These are phyloP conservation scores for Andrena bicolor DNA, from an alignment of 2,888 invertebrate species.

Conservation along the genomic window DNA sequence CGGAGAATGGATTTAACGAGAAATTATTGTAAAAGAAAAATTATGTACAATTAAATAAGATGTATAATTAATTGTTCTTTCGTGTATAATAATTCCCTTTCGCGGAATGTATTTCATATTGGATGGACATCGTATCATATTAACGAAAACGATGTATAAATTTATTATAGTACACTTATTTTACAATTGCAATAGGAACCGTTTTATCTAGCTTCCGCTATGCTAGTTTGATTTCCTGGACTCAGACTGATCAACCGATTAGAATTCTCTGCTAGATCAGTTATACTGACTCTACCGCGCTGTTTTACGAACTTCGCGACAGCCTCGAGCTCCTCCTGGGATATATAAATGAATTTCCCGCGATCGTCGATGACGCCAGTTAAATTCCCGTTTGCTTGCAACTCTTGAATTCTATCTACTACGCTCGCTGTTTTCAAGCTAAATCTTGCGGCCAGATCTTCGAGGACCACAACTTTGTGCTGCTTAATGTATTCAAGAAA, in stretches of 20 bases:
- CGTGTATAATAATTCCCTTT: not conserved
- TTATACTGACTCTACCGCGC: slow-evolving; percentile 96
- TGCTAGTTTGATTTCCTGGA: slow-evolving; percentile 82
- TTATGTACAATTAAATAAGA: slow-evolving; percentile 44
- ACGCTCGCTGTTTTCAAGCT: slow-evolving; percentile 95
- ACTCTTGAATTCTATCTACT: slow-evolving; percentile 94
- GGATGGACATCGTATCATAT: slow-evolving; percentile 9
- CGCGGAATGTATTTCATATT: not conserved
- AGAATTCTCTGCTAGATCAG: slow-evolving; percentile 97
- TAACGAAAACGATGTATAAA: slow-evolving; percentile 25
- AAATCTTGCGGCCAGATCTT: slow-evolving; percentile 96
- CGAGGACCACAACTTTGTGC: slow-evolving; percentile 96
- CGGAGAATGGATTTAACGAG: not conserved
- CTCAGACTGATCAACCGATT: slow-evolving; percentile 95
- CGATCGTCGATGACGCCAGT: slow-evolving; percentile 99
- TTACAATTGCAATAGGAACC: slow-evolving; percentile 1
- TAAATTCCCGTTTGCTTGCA: slow-evolving; percentile 93
- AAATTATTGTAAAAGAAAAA: not conserved
- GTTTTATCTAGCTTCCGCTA: slow-evolving; percentile 39
- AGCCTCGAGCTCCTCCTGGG: slow-evolving; percentile 94
- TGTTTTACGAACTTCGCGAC: slow-evolving; percentile 98
- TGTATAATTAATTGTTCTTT: slow-evolving; percentile 10
- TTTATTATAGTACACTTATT: slow-evolving; percentile 34
- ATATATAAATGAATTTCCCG: slow-evolving; percentile 99
- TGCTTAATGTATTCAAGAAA: slow-evolving; percentile 95